Percentiles rank a stretch among this genome's conserved stretches.
These are phyloP conservation scores for Centruroides sculpturatus DNA, from an alignment of 1,140 invertebrate genomes.

Conservation along the genomic window DNA sequence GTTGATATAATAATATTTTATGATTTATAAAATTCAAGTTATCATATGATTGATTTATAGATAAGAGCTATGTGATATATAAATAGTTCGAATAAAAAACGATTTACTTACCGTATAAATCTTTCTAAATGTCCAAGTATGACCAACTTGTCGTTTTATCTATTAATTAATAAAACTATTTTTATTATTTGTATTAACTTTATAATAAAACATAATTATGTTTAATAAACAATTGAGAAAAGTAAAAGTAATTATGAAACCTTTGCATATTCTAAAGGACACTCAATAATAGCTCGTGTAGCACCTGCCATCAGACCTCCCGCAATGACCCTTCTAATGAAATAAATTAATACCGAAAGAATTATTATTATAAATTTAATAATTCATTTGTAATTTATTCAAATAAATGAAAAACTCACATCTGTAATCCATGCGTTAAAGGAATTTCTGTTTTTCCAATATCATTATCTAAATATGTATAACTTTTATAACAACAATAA, in stretches of 20 bases:
- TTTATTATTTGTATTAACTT: conserved; percentile 8
- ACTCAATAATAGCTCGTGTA: conserved; percentile 25
- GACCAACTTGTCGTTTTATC: conserved; percentile 11
- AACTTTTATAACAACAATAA: conserved; percentile 20
- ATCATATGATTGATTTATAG: no score
- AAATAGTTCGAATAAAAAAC: no score
- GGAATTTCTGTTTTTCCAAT: conserved; percentile 22
- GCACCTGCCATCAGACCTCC: conserved; percentile 23
- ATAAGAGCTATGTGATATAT: no score
- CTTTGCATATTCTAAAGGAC: conserved; percentile 28
- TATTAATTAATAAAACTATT: conserved; percentile 19
- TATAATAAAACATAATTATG: no score
- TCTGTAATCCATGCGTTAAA: conserved; percentile 21
- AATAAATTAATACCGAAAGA: no score
- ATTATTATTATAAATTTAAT: no score
- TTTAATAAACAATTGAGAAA: no score
- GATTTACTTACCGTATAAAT: background rate
- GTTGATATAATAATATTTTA: no score
- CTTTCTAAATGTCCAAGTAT: background rate
- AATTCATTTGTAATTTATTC: no score
- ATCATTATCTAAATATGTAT: conserved; percentile 22
- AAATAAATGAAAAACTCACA: conserved; percentile 18
- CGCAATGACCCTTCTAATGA: conserved; percentile 21
- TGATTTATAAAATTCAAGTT: no score
- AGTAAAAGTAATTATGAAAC: conserved; percentile 11